Evolutionary conservation across 2,113 vertebrate species (phyloP), one percentile per base, ranked within the genome.

Genomic region (Pedionomus torquatus): DNA sequence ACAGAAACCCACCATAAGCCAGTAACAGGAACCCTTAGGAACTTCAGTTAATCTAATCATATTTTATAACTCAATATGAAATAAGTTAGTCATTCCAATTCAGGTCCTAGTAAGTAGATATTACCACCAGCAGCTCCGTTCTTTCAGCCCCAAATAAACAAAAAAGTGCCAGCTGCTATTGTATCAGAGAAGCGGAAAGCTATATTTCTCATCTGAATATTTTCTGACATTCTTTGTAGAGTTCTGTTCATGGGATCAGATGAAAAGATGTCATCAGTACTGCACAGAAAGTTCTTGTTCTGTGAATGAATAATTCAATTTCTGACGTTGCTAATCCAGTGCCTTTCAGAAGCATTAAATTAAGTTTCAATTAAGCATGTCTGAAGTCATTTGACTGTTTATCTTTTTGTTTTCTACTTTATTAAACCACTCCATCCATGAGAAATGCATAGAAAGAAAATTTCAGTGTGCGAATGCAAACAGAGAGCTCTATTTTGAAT

Each of bases 301-400:
- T 76, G 41, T 10, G 13, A 63, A 85, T 94, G 87, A 95, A 87
- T 93, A 96, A 95, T 93, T 95, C 41, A 84, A 68, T 97, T 97
- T 93, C 89, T 3, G 0, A 64, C 61, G 77, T 48, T 93, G 72
- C 23, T 89, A 97, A 97, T 94, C 86, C 80, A 92, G 39, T 71
- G 61, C 24, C 61, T 93, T 95, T 95, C 92, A 95, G 70, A 90
- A 92, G 31, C 90, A 96, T 69, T 92, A 93, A 91, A 92, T 94
- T 95, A 95, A 96, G 60, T 81, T 93, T 95, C 86, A 95, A 79
- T 95, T 95, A 96, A 90, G 30, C 64, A 92, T 71, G 52, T 91
- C 83, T 94, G 94, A 96, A 96, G 80, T 89, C 37, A 90, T 93
- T 94, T 94, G 31, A 89, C 74, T 93, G n/a, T 90, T 97, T 87